Base-by-base conservation (phyloP, 2,797 vertebrate genomes). In the Basileuterus tristriatus region DNA sequence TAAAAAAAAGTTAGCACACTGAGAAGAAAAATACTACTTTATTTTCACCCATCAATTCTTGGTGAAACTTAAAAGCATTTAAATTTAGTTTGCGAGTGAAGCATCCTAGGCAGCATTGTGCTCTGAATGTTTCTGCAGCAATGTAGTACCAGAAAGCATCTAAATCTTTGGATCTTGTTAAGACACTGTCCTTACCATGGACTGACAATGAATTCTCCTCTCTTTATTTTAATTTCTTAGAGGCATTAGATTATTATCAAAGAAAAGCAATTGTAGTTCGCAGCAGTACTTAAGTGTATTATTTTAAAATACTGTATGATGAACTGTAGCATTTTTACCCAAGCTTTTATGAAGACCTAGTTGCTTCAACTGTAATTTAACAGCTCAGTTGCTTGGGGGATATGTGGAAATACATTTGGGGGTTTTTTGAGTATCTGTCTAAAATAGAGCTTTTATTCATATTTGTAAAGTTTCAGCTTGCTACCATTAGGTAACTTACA, bases 261-360 rank as follows among this genome's bases (percentile, higher is more conserved):
- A 3, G 53, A 74, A 71, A 90, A 85, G 8, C 2, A 88, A 53
- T 83, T 93, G 93, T 96, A 90, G 47, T 89, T 92, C 13, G 68
- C 75, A 96, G 93, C 71, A 86, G 75, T 94, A 34, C 81, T 82
- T 77, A 93, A 87, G 23, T 62, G 36, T 74, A 76, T 97, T 96
- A 83, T 95, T 96, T 84, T 72, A 58, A 94, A 94, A 92, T 90
- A 89, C 59, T 94, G 47, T 67, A 50, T 63, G 81, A 86, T 81
- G 72, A 90, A 77, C 69, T 87, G 37, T 68, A 95, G 62, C 60
- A 50, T 15, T 92, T 94, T 69, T 91, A 79, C 49, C 23, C 32
- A 62, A 91, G 50, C 71, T 94, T 94, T 96, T 88, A 27, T 20
- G 30, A 94, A 95, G 53, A 59, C 72, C 3, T 71, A 44, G 53